phyloP scores from a whole-genome alignment of 1,140 invertebrate genomes.

The Zaprionus davidi region DNA sequence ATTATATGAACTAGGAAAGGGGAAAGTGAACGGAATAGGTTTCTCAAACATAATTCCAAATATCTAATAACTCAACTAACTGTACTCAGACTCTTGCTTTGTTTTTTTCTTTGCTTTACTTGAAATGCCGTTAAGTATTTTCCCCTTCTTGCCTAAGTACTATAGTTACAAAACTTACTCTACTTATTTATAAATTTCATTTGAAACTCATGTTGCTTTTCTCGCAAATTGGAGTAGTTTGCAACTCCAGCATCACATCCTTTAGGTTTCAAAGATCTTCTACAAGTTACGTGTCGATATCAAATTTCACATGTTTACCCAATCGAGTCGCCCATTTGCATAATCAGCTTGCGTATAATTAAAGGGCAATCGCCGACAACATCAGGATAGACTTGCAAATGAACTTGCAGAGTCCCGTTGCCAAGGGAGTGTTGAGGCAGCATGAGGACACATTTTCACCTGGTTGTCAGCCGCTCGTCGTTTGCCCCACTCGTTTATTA shows the following conservation, averaged over 20 bases:
- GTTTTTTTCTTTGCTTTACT: background rate
- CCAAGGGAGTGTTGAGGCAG: constrained; percentile 6
- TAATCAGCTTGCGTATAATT: constrained; percentile 77
- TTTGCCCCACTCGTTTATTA: constrained; percentile 40
- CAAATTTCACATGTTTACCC: constrained; percentile 55
- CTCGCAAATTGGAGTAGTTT: background rate
- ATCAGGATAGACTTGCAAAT: background rate
- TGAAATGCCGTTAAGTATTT: background rate
- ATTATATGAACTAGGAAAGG: no score
- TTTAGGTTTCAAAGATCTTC: constrained; percentile 49
- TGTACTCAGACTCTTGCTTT: no score
- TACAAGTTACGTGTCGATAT: constrained; percentile 31
- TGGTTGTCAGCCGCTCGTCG: constrained; percentile 14
- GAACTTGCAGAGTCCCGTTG: constrained; percentile 2
- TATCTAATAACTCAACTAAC: no score
- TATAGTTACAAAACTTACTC: background rate
- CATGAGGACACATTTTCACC: constrained; percentile 55
- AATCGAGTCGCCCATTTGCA: constrained; percentile 58
- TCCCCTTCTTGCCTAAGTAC: no score
- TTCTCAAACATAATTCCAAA: no score
- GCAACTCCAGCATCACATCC: constrained; percentile 1
- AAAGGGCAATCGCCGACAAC: constrained; percentile 63
- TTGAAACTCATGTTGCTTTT: background rate
- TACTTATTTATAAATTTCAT: background rate
- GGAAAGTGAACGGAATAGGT: no score